These are phyloP conservation scores for Drosophila gunungcola DNA, from an alignment of 1,140 invertebrate genomes.

Conservation along the genomic window DNA sequence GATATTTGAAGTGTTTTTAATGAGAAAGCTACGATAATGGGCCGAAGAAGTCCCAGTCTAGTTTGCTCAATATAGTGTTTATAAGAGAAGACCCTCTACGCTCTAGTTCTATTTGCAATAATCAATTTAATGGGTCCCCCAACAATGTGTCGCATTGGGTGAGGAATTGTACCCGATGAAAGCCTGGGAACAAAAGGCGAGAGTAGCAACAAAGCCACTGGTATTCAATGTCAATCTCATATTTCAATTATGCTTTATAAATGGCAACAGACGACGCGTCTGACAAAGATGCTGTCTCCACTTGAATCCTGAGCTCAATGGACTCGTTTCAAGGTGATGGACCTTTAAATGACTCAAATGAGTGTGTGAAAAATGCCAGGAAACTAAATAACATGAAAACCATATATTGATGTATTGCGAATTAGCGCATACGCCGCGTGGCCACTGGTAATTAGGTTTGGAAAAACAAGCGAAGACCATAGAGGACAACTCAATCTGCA, in stretches of 20 bases:
- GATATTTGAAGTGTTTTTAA: not conserved
- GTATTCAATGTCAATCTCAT: slow-evolving; percentile 81
- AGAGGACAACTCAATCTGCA: slow-evolving; percentile 18
- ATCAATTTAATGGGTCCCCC: slow-evolving; percentile 69
- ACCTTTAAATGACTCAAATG: slow-evolving; percentile 14
- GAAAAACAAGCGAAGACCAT: not conserved
- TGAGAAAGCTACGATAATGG: not conserved
- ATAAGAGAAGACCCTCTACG: slow-evolving; percentile 21
- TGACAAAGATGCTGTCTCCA: slow-evolving; percentile 36
- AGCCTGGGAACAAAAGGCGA: slow-evolving; percentile 58
- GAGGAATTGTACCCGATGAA: slow-evolving; percentile 54
- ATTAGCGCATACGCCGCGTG: slow-evolving; percentile 46
- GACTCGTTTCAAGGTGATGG: slow-evolving; percentile 10
- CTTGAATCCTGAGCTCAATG: slow-evolving; percentile 15
- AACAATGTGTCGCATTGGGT: slow-evolving; percentile 39
- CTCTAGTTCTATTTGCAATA: slow-evolving; percentile 65
- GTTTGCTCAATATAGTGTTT: slow-evolving; percentile 6
- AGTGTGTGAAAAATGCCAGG: slow-evolving; percentile 15
- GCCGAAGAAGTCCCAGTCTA: slow-evolving; percentile 13
- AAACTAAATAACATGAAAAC: slow-evolving; percentile 5
- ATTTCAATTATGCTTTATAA: slow-evolving; percentile 83
- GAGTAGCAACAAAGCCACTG: slow-evolving; percentile 44
- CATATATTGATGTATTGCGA: slow-evolving; percentile 1
- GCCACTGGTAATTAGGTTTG: slow-evolving; percentile 7
- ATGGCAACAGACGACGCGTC: slow-evolving; percentile 71